Percentiles rank a stretch among this genome's conserved stretches.
These are phyloP conservation scores for Romanogobio albipinnatus DNA, from an alignment of 2,113 vertebrate species.

Conservation along the genomic window DNA sequence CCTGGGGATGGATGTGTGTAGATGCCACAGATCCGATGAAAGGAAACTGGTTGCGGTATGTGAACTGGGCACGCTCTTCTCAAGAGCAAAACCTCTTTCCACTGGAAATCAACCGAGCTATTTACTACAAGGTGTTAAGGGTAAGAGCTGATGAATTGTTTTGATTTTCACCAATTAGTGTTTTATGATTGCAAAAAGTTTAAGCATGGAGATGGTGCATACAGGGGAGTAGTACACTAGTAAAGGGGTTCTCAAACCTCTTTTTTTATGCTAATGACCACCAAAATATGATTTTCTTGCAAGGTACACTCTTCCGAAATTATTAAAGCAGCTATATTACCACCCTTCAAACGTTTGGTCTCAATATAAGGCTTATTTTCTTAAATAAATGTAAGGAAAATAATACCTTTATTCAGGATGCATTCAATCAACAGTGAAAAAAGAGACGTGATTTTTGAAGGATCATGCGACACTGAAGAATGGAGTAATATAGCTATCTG, in stretches of 20 bases:
- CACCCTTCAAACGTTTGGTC: background rate
- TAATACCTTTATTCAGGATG: background rate
- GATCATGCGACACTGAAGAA: background rate
- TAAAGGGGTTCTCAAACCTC: background rate
- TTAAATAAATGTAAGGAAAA: background rate
- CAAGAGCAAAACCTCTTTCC: conserved; percentile 93
- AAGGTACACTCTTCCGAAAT: background rate
- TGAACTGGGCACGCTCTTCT: conserved; percentile 90
- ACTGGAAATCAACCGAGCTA: conserved; percentile 92
- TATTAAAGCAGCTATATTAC: background rate
- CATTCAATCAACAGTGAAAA: background rate
- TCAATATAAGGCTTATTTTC: too few relatives aligned
- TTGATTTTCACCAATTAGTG: background rate
- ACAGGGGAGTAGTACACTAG: background rate
- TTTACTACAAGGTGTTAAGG: conserved; percentile 94
- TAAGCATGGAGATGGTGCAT: background rate
- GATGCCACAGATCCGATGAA: conserved; percentile 91
- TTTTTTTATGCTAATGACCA: too few relatives aligned
- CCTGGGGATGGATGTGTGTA: conserved; percentile 93
- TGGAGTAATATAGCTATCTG: background rate
- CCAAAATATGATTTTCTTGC: background rate
- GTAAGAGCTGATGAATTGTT: conserved; percentile 66
- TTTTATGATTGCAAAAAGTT: background rate
- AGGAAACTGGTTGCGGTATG: conserved; percentile 92
- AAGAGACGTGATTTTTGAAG: background rate